These are phyloP conservation scores for Portunus trituberculatus DNA, from an alignment of 1,140 invertebrate genomes.

Conservation along the genomic window DNA sequence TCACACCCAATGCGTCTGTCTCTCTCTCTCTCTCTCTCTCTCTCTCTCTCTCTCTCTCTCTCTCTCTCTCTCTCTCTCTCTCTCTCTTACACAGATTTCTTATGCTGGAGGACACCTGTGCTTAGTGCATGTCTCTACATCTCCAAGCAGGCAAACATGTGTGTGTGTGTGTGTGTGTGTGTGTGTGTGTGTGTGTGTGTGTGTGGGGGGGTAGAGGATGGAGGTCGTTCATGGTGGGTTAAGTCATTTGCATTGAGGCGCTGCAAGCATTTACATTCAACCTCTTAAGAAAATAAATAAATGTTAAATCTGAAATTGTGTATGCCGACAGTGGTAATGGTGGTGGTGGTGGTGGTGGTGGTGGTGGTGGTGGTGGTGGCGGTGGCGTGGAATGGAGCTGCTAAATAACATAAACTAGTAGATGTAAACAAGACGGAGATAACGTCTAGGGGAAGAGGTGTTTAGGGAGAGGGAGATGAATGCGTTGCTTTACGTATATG, in stretches of 20 bases:
- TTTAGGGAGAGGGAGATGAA: slow-evolving; percentile 13
- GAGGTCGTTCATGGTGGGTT: not conserved
- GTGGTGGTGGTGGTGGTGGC: not conserved
- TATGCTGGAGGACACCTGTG: slow-evolving; percentile 18
- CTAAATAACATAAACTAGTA: not conserved
- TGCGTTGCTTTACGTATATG: not conserved
- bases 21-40: not conserved
- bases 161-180: slow-evolving; percentile 20
- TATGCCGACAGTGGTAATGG: no score
- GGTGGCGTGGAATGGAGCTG: not conserved
- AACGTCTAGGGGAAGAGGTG: not conserved
- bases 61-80: slow-evolving; percentile 32
- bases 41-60: not conserved
- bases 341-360: not conserved
- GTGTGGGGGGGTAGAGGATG: not conserved
- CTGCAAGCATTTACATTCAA: not conserved
- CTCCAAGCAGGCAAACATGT: not conserved
- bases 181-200: slow-evolving; percentile 13
- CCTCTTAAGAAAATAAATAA: not conserved
- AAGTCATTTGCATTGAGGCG: not conserved
- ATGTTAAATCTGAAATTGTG: not conserved
- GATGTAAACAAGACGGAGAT: slow-evolving; percentile 9
- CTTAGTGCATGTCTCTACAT: not conserved
- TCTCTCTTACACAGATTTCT: not conserved
- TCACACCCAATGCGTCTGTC: not conserved